A percentile compares a stretch with the other conserved stretches of the same genome.
phyloP scores from a whole-genome alignment of 2,888 invertebrate genomes.

The Chrysolina americana region DNA sequence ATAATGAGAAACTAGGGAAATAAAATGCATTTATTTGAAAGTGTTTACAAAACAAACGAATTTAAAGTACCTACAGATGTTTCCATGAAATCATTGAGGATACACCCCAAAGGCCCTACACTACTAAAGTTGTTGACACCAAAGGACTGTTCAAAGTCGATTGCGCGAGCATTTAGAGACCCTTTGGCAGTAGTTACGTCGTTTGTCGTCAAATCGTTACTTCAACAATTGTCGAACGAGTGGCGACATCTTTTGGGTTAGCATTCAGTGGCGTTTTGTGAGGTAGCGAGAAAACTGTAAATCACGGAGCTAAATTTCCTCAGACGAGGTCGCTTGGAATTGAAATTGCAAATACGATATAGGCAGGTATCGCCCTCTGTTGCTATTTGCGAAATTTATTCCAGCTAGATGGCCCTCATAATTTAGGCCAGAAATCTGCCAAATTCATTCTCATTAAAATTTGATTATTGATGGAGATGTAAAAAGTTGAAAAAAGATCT shows the following conservation, averaged over 20 bases:
- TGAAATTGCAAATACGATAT: too few species aligned
- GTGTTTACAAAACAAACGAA: background rate
- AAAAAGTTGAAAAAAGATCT: too few species aligned
- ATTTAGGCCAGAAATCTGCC: too few species aligned
- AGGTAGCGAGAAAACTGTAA: background rate
- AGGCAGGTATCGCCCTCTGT: too few species aligned
- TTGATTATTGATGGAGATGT: too few species aligned
- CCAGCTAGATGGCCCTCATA: too few species aligned
- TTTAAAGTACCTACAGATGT: background rate
- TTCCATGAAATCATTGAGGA: conserved; percentile 17
- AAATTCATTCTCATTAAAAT: too few species aligned
- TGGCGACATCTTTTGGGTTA: background rate
- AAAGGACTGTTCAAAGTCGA: conserved; percentile 12
- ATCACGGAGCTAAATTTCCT: background rate
- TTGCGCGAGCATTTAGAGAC: background rate
- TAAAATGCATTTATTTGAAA: background rate
- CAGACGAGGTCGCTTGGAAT: too few species aligned
- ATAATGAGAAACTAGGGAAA: conserved; percentile 2
- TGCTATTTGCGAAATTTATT: too few species aligned
- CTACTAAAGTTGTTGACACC: conserved; percentile 14
- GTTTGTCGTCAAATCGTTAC: background rate
- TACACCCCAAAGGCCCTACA: conserved; percentile 18
- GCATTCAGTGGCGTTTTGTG: background rate
- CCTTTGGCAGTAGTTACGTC: background rate
- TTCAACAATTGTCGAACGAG: background rate